Percentiles rank a stretch among this genome's conserved stretches.
These are phyloP conservation scores for Agriotes lineatus DNA, from an alignment of 2,888 invertebrate genomes.

Conservation along the genomic window DNA sequence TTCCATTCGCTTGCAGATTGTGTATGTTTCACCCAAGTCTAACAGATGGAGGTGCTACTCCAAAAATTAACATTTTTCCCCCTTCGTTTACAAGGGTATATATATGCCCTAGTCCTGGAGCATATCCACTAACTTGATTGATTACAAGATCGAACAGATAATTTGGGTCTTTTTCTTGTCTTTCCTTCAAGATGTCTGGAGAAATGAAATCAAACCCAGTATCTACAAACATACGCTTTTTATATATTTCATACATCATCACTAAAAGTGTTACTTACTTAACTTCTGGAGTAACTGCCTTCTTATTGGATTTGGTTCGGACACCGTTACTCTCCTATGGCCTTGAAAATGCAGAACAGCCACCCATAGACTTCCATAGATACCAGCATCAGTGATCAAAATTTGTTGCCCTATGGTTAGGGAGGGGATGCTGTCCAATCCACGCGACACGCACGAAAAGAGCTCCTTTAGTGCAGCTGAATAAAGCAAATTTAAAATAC, in stretches of 20 bases:
- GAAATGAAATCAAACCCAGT: conserved; percentile 71
- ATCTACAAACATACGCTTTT: too few species aligned
- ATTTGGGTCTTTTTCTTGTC: conserved; percentile 60
- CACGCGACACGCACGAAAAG: conserved; percentile 78
- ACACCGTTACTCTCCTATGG: conserved; percentile 76
- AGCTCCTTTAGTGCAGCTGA: conserved; percentile 78
- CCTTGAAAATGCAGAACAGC: conserved; percentile 76
- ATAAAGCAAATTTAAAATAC: too few species aligned
- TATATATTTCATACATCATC: too few species aligned
- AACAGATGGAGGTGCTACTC: conserved; percentile 72
- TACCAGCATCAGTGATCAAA: conserved; percentile 78
- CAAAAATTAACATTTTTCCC: conserved; percentile 78
- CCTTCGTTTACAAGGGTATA: conserved; percentile 71
- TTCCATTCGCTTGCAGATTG: too few species aligned
- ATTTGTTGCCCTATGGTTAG: conserved; percentile 73
- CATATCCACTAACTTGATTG: conserved; percentile 82
- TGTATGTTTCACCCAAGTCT: conserved; percentile 64
- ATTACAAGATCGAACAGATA: conserved; percentile 73
- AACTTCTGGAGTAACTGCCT: conserved; percentile 68
- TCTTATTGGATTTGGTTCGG: conserved; percentile 72
- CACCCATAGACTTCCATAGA: conserved; percentile 80
- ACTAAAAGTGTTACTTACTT: conserved; percentile 63
- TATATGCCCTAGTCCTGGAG: conserved; percentile 75
- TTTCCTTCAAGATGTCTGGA: conserved; percentile 69
- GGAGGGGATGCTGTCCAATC: conserved; percentile 74